These are phyloP conservation scores for Sphenopsis melanotis DNA, from an alignment of 2,797 vertebrate species.

Conservation along the genomic window DNA sequence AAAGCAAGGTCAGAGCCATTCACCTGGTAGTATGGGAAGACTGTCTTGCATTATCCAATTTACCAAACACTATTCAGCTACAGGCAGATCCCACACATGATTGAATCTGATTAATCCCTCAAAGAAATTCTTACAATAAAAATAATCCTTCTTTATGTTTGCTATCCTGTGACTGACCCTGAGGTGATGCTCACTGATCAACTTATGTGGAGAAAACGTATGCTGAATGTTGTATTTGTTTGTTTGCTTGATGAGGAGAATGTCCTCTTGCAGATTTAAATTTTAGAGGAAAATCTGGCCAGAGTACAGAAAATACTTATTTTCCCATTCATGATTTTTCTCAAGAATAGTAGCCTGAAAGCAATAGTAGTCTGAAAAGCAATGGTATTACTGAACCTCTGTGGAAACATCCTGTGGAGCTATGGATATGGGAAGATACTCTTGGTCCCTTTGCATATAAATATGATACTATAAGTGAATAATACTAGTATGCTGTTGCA, in stretches of 20 bases:
- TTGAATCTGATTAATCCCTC: background rate
- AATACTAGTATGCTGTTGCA: background rate
- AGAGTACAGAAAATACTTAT: background rate
- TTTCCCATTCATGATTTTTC: background rate
- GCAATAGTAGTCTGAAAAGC: background rate
- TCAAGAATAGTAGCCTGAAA: background rate
- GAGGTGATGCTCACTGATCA: background rate
- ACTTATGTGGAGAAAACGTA: background rate
- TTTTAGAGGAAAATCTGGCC: background rate
- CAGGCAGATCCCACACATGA: background rate
- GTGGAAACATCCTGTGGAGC: background rate
- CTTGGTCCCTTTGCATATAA: background rate
- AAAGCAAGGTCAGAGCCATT: background rate
- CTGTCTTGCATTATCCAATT: background rate
- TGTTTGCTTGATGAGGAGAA: background rate
- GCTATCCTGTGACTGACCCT: background rate
- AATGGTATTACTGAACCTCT: background rate
- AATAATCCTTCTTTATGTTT: background rate
- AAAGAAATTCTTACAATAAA: background rate
- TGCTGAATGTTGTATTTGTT: background rate
- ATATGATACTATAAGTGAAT: background rate
- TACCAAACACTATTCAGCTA: background rate
- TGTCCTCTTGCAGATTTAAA: background rate
- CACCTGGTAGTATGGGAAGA: background rate
- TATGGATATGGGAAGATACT: background rate